Evolutionary conservation across 2,888 invertebrate species (phyloP).

Genomic region (Plagiodera versicolora): DNA sequence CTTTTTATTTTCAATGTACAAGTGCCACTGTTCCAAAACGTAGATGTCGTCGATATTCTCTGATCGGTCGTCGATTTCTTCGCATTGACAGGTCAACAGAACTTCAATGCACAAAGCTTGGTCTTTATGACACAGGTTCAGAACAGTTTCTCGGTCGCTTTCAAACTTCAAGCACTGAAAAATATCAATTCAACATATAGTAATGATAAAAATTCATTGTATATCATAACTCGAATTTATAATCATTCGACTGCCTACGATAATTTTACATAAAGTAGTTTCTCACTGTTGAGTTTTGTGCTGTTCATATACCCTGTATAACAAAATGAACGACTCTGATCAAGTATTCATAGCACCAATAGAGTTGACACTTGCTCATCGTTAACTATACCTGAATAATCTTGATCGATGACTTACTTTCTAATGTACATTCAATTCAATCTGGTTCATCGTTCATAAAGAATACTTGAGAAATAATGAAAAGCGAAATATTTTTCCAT

Average conservation of each 20-base stretch:
- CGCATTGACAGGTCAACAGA: conserved; percentile 72
- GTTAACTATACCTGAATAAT: background rate
- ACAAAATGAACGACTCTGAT: background rate
- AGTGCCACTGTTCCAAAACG: conserved; percentile 82
- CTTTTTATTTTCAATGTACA: conserved; percentile 66
- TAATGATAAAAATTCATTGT: no score
- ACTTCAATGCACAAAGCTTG: conserved; percentile 82
- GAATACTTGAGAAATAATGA: background rate
- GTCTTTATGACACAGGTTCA: conserved; percentile 69
- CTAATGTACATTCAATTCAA: background rate
- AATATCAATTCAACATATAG: conserved; percentile 17
- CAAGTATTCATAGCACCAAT: background rate
- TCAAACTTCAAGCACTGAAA: conserved; percentile 61
- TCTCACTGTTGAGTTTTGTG: no score
- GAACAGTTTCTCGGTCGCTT: conserved; percentile 59
- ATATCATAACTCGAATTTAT: no score
- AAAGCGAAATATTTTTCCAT: background rate
- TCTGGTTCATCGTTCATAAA: background rate
- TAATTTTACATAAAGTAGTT: no score
- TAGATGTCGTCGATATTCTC: conserved; percentile 57
- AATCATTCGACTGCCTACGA: no score
- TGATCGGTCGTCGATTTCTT: conserved; percentile 49
- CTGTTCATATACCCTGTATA: background rate
- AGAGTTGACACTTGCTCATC: background rate
- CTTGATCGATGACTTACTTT: background rate